These are phyloP conservation scores for Hylia prasina DNA, from an alignment of 2,113 vertebrate genomes.

Conservation along the genomic window DNA sequence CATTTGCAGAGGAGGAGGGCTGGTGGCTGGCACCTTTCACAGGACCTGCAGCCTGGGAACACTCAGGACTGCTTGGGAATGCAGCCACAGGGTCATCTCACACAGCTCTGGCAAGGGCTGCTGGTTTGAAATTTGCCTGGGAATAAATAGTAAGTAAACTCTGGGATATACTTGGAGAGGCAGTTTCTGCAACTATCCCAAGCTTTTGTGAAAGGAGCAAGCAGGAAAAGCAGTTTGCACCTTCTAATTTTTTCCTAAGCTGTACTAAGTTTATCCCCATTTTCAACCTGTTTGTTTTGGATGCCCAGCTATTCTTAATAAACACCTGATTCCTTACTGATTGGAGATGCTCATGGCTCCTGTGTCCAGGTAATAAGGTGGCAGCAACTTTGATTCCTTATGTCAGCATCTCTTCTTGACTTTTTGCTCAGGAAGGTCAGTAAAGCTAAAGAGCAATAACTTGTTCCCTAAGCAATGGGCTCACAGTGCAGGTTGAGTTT, in stretches of 20 bases:
- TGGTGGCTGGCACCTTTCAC: not conserved
- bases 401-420: not conserved
- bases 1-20: not conserved
- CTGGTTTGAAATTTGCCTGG: not conserved
- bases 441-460: not conserved
- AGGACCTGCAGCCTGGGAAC: not conserved
- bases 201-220: not conserved
- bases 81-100: not conserved
- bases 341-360: not conserved
- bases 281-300: not conserved
- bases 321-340: not conserved
- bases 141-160: not conserved
- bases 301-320: not conserved
- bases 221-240: not conserved
- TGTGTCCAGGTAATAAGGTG: not conserved
- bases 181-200: not conserved
- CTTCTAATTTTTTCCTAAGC: not conserved
- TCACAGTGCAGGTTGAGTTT: not conserved
- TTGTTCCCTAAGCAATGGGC: not conserved
- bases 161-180: not conserved
- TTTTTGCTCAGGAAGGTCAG: not conserved
- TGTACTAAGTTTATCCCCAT: not conserved
- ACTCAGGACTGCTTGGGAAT: not conserved
- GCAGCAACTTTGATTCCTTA: not conserved
- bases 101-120: conserved; percentile 2